Conservation (phyloP, 2,113 vertebrate genomes). For the Perca fluviatilis region DNA sequence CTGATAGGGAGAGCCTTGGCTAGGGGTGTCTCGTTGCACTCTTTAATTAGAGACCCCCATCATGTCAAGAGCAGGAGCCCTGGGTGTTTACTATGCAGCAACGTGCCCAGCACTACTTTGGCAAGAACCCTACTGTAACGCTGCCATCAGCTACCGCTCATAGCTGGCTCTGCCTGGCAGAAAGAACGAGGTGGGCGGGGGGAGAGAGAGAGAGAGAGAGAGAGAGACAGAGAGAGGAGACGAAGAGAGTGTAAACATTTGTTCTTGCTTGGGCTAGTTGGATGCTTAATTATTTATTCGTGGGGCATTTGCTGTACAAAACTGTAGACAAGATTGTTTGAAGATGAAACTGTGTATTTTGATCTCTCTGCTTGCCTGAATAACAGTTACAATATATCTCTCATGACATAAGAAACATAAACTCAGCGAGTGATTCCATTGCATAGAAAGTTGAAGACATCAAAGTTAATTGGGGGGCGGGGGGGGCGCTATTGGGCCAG, state of each 20-base stretch:
- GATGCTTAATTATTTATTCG: not conserved
- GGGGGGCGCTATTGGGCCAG: not conserved
- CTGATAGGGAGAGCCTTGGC: constrained; percentile 75
- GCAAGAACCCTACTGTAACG: constrained; percentile 63
- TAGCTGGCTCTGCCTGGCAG: constrained; percentile 36
- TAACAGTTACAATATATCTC: not conserved
- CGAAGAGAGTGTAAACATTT: not conserved
- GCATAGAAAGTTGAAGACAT: not conserved
- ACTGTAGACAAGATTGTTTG: not conserved
- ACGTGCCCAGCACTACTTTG: constrained; percentile 68
- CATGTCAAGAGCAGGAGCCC: constrained; percentile 69
- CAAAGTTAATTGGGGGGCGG: too few species aligned
- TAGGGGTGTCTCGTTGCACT: constrained; percentile 77
- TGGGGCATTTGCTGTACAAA: not conserved
- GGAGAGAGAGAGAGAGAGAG: not conserved
- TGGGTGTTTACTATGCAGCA: constrained; percentile 73
- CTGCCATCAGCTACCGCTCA: constrained; percentile 60
- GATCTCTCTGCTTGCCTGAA: not conserved
- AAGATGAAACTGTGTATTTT: not conserved
- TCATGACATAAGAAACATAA: not conserved
- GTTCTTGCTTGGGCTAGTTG: not conserved
- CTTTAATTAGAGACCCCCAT: constrained; percentile 82
- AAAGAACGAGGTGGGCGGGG: not conserved
- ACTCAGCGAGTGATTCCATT: not conserved
- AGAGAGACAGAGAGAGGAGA: not conserved